A percentile compares a stretch with the other conserved stretches of the same genome.
Evolutionary conservation across 1,140 invertebrate species (phyloP).

Genomic region (Cydia strobilella): DNA sequence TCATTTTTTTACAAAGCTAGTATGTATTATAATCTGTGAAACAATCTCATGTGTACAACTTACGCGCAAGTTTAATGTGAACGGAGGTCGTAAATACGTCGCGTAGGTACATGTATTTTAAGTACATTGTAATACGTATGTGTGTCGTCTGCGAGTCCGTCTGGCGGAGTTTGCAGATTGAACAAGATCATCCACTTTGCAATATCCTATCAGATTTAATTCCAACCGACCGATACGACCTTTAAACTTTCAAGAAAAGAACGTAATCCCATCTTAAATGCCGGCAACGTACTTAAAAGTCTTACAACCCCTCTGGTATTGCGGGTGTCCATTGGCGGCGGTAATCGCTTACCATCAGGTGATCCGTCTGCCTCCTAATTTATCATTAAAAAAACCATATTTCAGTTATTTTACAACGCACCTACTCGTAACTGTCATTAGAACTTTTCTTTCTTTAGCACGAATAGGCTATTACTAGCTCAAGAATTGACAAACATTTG

Average conservation of each 20-base stretch:
- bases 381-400: too few species aligned
- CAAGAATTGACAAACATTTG: too few species aligned
- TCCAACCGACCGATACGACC: too few species aligned
- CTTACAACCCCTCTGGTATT: too few species aligned
- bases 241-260: too few species aligned
- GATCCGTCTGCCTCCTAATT: too few species aligned
- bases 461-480: not conserved
- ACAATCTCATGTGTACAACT: conserved; percentile 12
- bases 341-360: too few species aligned
- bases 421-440: too few species aligned
- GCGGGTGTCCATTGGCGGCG: too few species aligned
- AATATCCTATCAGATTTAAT: not conserved
- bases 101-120: not conserved
- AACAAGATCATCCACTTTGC: conserved; percentile 10
- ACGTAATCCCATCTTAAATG: too few species aligned
- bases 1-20: not conserved
- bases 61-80: conserved; percentile 16
- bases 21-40: conserved; percentile 8
- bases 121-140: not conserved
- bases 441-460: not conserved
- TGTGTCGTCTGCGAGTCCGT: conserved; percentile 12
- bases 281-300: too few species aligned
- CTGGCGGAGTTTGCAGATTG: not conserved
- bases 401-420: not conserved
- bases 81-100: conserved; percentile 3